Evolutionary conservation across 2,888 invertebrate genomes (phyloP).

Genomic region (Dromius quadrimaculatus): DNA sequence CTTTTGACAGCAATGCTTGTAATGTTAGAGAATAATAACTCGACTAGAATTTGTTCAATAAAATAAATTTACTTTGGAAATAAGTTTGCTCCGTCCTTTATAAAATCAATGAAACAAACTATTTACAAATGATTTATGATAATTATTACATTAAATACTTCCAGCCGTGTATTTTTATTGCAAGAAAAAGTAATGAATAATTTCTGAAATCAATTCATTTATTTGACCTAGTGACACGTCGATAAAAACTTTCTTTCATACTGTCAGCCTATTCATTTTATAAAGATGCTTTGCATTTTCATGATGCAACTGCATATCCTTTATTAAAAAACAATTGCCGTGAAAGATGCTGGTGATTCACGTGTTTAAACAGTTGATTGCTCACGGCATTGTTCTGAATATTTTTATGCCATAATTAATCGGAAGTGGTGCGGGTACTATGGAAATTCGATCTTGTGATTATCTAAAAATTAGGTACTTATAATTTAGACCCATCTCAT

Average conservation of each 20-base stretch:
- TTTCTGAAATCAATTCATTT: not conserved
- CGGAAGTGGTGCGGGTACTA: constrained; percentile 17
- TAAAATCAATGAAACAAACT: too few species aligned
- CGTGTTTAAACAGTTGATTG: constrained; percentile 30
- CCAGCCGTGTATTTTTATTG: too few species aligned
- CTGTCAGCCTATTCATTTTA: constrained; percentile 1
- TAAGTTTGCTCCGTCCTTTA: too few species aligned
- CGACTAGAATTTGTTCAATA: too few species aligned
- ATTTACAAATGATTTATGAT: too few species aligned
- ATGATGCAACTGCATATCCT: constrained; percentile 18
- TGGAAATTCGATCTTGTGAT: constrained; percentile 30
- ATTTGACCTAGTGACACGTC: constrained; percentile 22
- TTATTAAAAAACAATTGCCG: constrained; percentile 32
- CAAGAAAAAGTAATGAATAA: not conserved
- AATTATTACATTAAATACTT: too few species aligned
- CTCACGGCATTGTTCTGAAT: constrained; percentile 21
- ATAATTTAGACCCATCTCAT: not conserved
- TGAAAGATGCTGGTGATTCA: constrained; percentile 18
- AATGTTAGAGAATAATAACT: too few species aligned
- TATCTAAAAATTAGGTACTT: constrained; percentile 7
- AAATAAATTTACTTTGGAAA: too few species aligned
- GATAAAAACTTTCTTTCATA: not conserved
- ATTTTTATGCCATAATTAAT: constrained; percentile 23
- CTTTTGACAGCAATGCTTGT: too few species aligned
- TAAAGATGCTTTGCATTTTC: constrained; percentile 12